These are phyloP conservation scores for Bombus difficillimus DNA, from an alignment of 1,140 invertebrate genomes.

Conservation along the genomic window DNA sequence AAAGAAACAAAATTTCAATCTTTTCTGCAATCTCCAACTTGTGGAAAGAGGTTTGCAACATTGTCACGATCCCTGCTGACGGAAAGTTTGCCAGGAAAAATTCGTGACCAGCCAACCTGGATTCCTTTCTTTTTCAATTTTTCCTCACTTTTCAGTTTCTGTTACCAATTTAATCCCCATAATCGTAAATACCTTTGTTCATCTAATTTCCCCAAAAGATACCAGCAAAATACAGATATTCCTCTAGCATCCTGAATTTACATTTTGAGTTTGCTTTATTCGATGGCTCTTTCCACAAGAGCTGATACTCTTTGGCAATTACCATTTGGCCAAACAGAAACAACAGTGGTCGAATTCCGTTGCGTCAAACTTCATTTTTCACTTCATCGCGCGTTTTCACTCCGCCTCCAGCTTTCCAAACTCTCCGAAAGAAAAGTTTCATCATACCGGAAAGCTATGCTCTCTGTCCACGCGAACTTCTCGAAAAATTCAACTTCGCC, in stretches of 20 bases:
- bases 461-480: neutral
- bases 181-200: neutral
- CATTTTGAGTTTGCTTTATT: no score
- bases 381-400: neutral
- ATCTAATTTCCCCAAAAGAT: neutral
- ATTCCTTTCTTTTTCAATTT: neutral
- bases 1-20: neutral
- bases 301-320: neutral
- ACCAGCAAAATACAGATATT: no score
- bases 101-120: neutral
- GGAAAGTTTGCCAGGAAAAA: neutral
- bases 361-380: constrained; percentile 8
- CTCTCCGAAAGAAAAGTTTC: neutral
- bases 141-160: neutral
- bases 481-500: neutral
- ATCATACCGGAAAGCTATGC: neutral
- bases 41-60: neutral
- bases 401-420: neutral
- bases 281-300: neutral
- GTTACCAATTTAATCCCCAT: neutral
- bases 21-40: neutral
- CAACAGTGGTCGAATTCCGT: neutral
- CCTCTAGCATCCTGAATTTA: no score
- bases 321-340: neutral
- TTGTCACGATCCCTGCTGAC: constrained; percentile 7